Percentiles rank a stretch among this genome's conserved stretches.
phyloP scores from a whole-genome alignment of 2,888 invertebrate genomes.

The Pharmacophagus antenor region DNA sequence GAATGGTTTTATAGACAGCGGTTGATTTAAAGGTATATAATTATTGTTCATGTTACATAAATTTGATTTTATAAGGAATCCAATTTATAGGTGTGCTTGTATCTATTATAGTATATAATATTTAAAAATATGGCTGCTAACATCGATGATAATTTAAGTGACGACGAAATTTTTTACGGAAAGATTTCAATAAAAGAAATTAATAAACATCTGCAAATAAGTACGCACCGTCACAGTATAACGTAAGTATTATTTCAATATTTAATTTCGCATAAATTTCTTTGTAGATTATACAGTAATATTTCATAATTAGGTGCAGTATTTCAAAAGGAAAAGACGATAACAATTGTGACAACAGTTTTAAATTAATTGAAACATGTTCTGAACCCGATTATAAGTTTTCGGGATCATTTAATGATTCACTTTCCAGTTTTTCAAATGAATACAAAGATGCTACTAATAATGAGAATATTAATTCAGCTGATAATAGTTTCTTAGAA shows the following conservation, averaged over 20 bases:
- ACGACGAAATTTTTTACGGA: constrained; percentile 60
- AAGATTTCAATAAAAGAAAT: constrained; percentile 57
- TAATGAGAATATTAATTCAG: constrained; percentile 38
- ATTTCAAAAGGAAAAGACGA: constrained; percentile 10
- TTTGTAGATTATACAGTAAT: background rate
- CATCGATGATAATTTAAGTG: constrained; percentile 36
- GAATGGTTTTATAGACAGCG: too few relatives aligned
- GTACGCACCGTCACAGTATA: constrained; percentile 38
- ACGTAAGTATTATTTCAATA: constrained; percentile 43
- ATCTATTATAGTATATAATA: too few relatives aligned
- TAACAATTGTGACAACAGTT: constrained; percentile 40
- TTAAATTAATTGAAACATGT: constrained; percentile 58
- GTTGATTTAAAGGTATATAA: too few relatives aligned
- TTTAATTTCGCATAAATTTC: background rate
- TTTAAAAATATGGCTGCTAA: background rate
- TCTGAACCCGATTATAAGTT: constrained; percentile 55
- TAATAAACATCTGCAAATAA: constrained; percentile 47
- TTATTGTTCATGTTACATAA: too few relatives aligned
- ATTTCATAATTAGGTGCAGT: constrained; percentile 1
- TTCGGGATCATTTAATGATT: constrained; percentile 19
- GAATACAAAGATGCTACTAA: constrained; percentile 32
- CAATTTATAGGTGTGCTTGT: too few relatives aligned
- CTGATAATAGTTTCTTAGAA: constrained; percentile 57
- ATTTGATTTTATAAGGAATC: too few relatives aligned
- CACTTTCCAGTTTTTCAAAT: constrained; percentile 31